A percentile compares a stretch with the other conserved stretches of the same genome.
Conservation (phyloP, 2,888 invertebrate species). For the Helleia helle region DNA sequence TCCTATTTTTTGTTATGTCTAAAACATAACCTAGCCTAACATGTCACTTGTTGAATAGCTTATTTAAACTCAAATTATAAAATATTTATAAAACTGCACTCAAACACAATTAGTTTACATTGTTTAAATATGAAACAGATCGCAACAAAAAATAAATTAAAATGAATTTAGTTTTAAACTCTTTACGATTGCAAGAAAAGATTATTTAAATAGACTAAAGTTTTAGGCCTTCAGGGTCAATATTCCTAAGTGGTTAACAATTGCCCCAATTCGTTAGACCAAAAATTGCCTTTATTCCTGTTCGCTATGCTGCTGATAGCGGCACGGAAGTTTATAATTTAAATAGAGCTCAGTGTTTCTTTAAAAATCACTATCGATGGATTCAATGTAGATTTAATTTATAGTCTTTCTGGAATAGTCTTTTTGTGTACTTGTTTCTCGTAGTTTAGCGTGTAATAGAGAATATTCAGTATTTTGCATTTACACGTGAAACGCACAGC, state of each 20-base stretch:
- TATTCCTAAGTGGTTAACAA: constrained; percentile 26
- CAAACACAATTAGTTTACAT: too few relatives aligned
- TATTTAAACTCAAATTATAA: not conserved
- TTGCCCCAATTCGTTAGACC: constrained; percentile 20
- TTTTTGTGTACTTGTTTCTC: not conserved
- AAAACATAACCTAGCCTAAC: constrained; percentile 68
- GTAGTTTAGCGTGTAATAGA: not conserved
- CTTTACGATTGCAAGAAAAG: not conserved
- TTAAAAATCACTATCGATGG: not conserved
- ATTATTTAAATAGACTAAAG: not conserved
- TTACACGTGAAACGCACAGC: constrained; percentile 26
- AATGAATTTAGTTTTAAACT: not conserved
- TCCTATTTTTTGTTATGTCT: constrained; percentile 20
- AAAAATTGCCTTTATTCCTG: constrained; percentile 24
- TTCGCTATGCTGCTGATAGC: constrained; percentile 20
- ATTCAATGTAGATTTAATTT: not conserved
- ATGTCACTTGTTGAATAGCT: constrained; percentile 41
- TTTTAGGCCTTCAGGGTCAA: constrained; percentile 12
- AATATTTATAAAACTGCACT: too few relatives aligned
- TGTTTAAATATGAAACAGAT: too few relatives aligned
- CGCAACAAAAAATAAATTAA: too few relatives aligned
- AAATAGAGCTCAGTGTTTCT: constrained; percentile 3
- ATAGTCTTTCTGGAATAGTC: not conserved
- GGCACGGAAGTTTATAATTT: constrained; percentile 19
- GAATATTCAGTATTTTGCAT: constrained; percentile 11